These are phyloP conservation scores for Seriola aureovittata DNA, from an alignment of 2,113 vertebrate species.

Conservation along the genomic window DNA sequence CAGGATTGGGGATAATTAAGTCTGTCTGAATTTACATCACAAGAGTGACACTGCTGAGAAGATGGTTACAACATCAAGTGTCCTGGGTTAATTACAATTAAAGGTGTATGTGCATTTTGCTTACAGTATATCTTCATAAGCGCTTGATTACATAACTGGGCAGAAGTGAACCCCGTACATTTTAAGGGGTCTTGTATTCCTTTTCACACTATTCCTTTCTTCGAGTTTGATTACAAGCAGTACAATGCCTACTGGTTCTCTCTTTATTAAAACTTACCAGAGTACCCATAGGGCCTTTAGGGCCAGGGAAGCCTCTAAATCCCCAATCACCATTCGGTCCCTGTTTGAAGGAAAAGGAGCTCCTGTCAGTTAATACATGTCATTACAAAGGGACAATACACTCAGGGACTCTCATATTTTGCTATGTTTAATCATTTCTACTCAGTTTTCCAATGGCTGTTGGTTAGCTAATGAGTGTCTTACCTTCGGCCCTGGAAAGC, in stretches of 20 bases:
- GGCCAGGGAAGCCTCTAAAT: slow-evolving; percentile 89
- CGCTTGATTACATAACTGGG: background rate
- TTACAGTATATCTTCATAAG: background rate
- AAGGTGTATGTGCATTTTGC: background rate
- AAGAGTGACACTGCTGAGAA: background rate
- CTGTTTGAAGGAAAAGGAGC: slow-evolving; percentile 77
- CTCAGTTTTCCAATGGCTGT: background rate
- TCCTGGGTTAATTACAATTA: background rate
- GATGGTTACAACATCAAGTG: background rate
- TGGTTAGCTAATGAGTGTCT: slow-evolving; percentile 39
- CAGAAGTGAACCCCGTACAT: background rate
- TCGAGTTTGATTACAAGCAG: background rate
- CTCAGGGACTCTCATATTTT: background rate
- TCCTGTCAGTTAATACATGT: background rate
- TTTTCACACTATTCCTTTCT: background rate
- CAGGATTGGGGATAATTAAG: slow-evolving; percentile 16
- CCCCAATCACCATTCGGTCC: slow-evolving; percentile 92
- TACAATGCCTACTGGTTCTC: background rate
- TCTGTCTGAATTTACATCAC: background rate
- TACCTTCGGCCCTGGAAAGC: slow-evolving; percentile 96
- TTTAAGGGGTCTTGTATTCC: background rate
- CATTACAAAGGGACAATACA: background rate
- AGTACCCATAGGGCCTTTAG: slow-evolving; percentile 91
- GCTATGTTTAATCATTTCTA: background rate
- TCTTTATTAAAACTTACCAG: slow-evolving; percentile 84